Base-by-base conservation (phyloP, 2,113 vertebrate genomes). In the Caretta caretta region DNA sequence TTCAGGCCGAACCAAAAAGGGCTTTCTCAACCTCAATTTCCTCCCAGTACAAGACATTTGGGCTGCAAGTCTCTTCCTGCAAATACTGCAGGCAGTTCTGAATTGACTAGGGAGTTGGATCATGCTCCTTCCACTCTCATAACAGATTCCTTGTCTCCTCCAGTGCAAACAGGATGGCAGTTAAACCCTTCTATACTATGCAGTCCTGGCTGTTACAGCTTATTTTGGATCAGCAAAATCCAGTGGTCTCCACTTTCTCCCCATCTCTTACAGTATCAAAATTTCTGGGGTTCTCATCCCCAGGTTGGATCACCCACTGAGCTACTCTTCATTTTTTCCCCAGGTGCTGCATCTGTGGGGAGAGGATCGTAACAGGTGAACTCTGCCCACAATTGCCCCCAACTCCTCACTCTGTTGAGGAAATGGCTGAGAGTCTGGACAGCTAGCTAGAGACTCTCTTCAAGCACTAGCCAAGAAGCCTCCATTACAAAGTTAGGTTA, bases 371-470 rank as follows among this genome's bases (percentile, higher is more conserved):
- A 82, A 17, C 53, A 90, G 19, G 7, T 25, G 11, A 31, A 59
- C 16, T 46, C 22, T 82, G 46, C 42, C 1, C 48, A 1, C 35
- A 10, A 10, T 20, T 79, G 24, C 27, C 56, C 14, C 16, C 65
- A 72, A 72, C 24, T 9, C 69, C 3, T 82, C 42, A 80, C 5
- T 3, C 3, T 46, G 8, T 5, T 46, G 46, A 90, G 50, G 25
- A 80, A 84, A 16, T 27, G 2, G 5, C 3, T 96, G 72, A 10
- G 59, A 72, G 1, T 3, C 90, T 69, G 65, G 5, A 62, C 8
- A 19, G 1, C 9, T 29, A 50, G 12, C 5, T 29, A 10, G 42
- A 83, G 85, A 48, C 0, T 0, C 0, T 8, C 1, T 1, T 48
- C 25, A 81, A n/a, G 3, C 48, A 57, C 24, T 10, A 20, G 83